These are phyloP conservation scores for Orchestes rusci DNA, from an alignment of 2,888 invertebrate species.

Conservation along the genomic window DNA sequence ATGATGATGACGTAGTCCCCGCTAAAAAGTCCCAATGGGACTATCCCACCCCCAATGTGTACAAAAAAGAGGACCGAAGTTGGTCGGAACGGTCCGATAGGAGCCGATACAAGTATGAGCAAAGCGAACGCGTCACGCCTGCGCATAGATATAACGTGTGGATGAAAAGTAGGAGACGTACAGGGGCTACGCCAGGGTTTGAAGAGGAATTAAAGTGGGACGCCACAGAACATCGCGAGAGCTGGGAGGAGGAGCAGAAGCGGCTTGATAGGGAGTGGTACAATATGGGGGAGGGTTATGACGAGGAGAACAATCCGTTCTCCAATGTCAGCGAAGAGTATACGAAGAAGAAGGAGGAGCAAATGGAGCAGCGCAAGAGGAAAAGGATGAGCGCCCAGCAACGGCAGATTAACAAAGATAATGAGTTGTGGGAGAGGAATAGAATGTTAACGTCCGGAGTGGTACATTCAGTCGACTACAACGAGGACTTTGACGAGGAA, in stretches of 20 bases:
- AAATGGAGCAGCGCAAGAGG: slow-evolving; percentile 81
- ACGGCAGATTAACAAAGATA: slow-evolving; percentile 95
- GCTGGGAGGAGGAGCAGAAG: slow-evolving; percentile 88
- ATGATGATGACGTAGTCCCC: slow-evolving; percentile 55
- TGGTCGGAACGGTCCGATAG: slow-evolving; percentile 38
- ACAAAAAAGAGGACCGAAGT: slow-evolving; percentile 35
- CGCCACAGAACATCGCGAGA: slow-evolving; percentile 63
- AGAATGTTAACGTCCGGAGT: slow-evolving; percentile 94
- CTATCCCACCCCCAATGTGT: slow-evolving; percentile 75
- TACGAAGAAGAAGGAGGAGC: slow-evolving; percentile 86
- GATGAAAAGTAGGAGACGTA: slow-evolving; percentile 60
- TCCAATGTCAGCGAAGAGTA: slow-evolving; percentile 85
- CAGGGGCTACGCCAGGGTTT: slow-evolving; percentile 56
- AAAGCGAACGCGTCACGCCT: slow-evolving; percentile 79
- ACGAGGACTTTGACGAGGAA: slow-evolving; percentile 93
- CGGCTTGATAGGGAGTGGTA: slow-evolving; percentile 96
- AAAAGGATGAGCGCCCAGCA: slow-evolving; percentile 93
- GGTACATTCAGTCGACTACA: slow-evolving; percentile 79
- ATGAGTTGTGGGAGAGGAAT: slow-evolving; percentile 98
- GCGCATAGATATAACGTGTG: slow-evolving; percentile 78
- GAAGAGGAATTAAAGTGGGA: slow-evolving; percentile 54
- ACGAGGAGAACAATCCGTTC: slow-evolving; percentile 91
- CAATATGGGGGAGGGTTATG: slow-evolving; percentile 88
- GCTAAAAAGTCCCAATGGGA: slow-evolving; percentile 82
- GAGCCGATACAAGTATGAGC: slow-evolving; percentile 42